These are phyloP conservation scores for Choristoneura rosaceana DNA, from an alignment of 2,888 invertebrate species.

Conservation along the genomic window DNA sequence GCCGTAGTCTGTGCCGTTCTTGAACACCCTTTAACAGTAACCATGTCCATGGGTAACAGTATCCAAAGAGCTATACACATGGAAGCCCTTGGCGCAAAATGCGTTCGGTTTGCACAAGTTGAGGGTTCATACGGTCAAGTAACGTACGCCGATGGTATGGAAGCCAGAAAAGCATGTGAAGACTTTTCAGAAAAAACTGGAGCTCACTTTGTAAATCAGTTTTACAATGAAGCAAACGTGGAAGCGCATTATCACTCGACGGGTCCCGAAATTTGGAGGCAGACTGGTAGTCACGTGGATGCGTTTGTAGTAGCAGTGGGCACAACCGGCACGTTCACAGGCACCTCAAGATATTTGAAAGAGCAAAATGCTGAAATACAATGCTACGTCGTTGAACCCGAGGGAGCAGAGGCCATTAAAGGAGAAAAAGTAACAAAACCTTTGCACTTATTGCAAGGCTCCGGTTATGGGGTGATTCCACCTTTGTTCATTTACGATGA, in stretches of 20 bases:
- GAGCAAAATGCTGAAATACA: constrained; percentile 68
- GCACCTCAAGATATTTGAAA: constrained; percentile 72
- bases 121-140: too few relatives aligned
- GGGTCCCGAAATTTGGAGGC: constrained; percentile 80
- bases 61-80: too few relatives aligned
- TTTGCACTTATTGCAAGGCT: constrained; percentile 76
- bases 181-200: constrained; percentile 49
- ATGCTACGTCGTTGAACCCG: constrained; percentile 74
- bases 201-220: constrained; percentile 76
- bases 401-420: constrained; percentile 73
- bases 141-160: too few relatives aligned
- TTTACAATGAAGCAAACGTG: constrained; percentile 68
- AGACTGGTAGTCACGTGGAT: constrained; percentile 75
- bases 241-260: constrained; percentile 72
- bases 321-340: constrained; percentile 75
- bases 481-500: constrained; percentile 70
- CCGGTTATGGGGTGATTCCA: constrained; percentile 76
- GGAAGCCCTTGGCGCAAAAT: too few relatives aligned
- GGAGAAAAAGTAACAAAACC: constrained; percentile 75
- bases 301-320: constrained; percentile 76
- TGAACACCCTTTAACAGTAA: too few relatives aligned
- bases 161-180: too few relatives aligned
- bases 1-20: too few relatives aligned
- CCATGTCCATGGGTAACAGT: too few relatives aligned
- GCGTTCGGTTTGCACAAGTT: too few relatives aligned